These are phyloP conservation scores for Limnephilus marmoratus DNA, from an alignment of 2,888 invertebrate species.

Conservation along the genomic window DNA sequence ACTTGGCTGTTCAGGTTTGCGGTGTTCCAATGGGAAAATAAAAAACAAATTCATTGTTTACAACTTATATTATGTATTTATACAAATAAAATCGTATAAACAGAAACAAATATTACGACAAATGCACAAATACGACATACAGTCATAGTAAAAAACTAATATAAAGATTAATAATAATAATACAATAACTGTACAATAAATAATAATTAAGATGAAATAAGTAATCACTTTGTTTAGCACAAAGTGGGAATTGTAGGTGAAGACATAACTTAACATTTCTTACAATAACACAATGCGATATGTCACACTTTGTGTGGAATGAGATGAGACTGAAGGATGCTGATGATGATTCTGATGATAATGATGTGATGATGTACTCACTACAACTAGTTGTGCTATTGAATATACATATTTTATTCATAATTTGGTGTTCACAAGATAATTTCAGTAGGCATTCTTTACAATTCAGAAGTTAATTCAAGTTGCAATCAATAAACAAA, in stretches of 20 bases:
- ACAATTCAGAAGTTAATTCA: slow-evolving; percentile 12
- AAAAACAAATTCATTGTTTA: slow-evolving; percentile 56
- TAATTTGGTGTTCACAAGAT: slow-evolving; percentile 47
- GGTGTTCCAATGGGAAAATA: background rate
- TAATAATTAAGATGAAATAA: slow-evolving; percentile 61
- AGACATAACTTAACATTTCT: slow-evolving; percentile 47
- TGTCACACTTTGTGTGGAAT: slow-evolving; percentile 55
- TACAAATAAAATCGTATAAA: slow-evolving; percentile 66
- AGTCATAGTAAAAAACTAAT: slow-evolving; percentile 65
- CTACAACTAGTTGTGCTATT: slow-evolving; percentile 40
- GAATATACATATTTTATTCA: slow-evolving; percentile 5
- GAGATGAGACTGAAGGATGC: slow-evolving; percentile 28
- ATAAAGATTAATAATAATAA: slow-evolving; percentile 60
- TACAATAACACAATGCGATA: slow-evolving; percentile 53
- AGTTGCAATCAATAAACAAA: slow-evolving; percentile 25
- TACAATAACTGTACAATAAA: slow-evolving; percentile 65
- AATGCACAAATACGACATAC: slow-evolving; percentile 66
- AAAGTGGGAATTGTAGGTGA: slow-evolving; percentile 51
- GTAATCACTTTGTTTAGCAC: slow-evolving; percentile 54
- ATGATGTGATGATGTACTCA: background rate
- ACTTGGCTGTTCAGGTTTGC: background rate
- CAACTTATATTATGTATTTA: slow-evolving; percentile 64
- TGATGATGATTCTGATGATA: background rate
- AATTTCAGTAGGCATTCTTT: slow-evolving; percentile 45
- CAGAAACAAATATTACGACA: slow-evolving; percentile 66